A percentile compares a stretch with the other conserved stretches of the same genome.
phyloP scores from a whole-genome alignment of 2,113 vertebrate genomes.

The Chrysemys picta region DNA sequence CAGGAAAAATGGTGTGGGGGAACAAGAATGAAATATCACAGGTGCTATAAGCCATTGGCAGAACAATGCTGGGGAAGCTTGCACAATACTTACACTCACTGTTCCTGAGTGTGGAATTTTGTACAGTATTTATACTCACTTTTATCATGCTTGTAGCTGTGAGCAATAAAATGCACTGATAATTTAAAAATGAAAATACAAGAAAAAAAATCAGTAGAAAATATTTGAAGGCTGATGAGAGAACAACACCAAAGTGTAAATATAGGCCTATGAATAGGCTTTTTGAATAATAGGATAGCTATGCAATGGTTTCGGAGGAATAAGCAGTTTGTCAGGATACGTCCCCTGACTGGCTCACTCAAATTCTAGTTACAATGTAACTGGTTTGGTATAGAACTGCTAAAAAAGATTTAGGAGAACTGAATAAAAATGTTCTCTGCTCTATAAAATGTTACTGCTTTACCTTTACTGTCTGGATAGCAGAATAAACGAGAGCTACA shows the following conservation, averaged over 20 bases:
- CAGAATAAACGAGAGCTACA: constrained; percentile 56
- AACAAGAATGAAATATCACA: fast-evolving
- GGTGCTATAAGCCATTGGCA: neutral
- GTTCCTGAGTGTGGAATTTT: neutral
- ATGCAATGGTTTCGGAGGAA: neutral
- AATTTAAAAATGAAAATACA: neutral
- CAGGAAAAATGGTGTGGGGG: neutral
- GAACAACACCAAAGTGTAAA: neutral
- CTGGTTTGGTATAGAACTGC: constrained; percentile 50
- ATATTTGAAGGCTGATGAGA: constrained; percentile 32
- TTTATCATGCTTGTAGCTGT: neutral
- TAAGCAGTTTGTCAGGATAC: constrained; percentile 18
- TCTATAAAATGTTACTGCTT: constrained; percentile 66
- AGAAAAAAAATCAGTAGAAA: constrained; percentile 31
- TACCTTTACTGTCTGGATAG: constrained; percentile 53
- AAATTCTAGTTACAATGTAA: constrained; percentile 42
- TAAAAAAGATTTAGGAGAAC: constrained; percentile 64
- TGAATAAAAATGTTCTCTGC: constrained; percentile 55
- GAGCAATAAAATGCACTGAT: neutral
- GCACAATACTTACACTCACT: neutral
- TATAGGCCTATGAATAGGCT: neutral
- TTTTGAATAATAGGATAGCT: neutral
- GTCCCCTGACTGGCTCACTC: neutral
- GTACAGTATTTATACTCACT: neutral
- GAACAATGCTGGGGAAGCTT: neutral